phyloP scores from a whole-genome alignment of 2,113 vertebrate genomes.

The Procavia capensis region DNA sequence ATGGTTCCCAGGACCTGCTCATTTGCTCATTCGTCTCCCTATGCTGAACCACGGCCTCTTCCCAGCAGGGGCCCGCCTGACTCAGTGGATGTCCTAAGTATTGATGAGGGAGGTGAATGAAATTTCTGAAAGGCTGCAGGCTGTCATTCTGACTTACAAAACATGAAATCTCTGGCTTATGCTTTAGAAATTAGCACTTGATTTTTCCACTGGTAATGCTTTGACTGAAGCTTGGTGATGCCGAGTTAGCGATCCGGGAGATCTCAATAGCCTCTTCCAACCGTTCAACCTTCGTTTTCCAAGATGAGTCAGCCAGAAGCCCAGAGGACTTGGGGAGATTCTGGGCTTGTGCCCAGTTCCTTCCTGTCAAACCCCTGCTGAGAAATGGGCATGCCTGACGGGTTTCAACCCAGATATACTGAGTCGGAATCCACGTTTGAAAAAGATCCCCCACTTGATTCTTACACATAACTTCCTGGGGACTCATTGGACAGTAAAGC shows the following conservation, averaged over 20 bases:
- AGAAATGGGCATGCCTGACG: no score
- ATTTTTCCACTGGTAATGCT: background rate
- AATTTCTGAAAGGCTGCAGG: background rate
- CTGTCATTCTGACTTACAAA: background rate
- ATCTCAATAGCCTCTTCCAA: background rate
- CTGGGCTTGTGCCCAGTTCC: no score
- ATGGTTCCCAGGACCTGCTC: background rate
- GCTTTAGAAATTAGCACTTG: background rate
- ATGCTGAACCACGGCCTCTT: background rate
- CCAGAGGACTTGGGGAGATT: background rate
- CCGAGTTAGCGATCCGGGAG: background rate
- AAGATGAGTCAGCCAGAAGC: constrained; percentile 8
- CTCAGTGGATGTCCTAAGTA: background rate
- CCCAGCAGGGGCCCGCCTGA: background rate
- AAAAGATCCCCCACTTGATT: no score
- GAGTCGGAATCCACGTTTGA: no score
- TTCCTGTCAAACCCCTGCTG: no score
- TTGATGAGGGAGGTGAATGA: background rate
- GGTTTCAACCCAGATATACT: no score
- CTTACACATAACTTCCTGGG: no score
- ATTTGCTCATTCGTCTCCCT: background rate
- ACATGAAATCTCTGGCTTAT: background rate
- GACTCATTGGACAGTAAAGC: no score
- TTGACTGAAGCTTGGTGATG: background rate
- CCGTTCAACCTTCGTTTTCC: background rate